phyloP scores from a whole-genome alignment of 1,140 invertebrate species.

The Cephus cinctus region DNA sequence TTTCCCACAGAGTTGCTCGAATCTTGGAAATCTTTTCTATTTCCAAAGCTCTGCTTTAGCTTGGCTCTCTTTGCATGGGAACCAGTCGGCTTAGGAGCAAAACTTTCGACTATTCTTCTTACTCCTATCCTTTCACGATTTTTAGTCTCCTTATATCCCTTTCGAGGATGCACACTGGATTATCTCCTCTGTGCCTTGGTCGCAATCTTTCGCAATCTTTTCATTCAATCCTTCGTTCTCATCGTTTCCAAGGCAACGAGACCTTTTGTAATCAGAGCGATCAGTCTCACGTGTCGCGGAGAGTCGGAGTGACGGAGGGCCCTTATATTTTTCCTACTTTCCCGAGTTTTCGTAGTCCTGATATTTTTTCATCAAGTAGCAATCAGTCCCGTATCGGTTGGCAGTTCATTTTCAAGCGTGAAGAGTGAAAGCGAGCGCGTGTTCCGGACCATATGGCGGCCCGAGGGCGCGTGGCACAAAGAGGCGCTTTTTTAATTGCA shows the following conservation, averaged over 20 bases:
- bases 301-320: background rate
- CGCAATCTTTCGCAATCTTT: slow-evolving; percentile 40
- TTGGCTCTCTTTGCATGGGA: slow-evolving; percentile 30
- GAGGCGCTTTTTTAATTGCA: slow-evolving; percentile 47
- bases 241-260: no score
- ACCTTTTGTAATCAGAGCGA: no score
- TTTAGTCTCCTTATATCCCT: no score
- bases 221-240: no score
- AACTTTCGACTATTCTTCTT: no score
- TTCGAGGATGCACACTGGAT: no score
- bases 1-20: slow-evolving; percentile 49
- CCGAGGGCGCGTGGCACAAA: slow-evolving; percentile 44
- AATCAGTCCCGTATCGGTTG: background rate
- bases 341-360: no score
- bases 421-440: background rate
- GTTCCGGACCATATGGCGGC: slow-evolving; percentile 40
- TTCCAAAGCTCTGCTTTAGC: slow-evolving; percentile 12
- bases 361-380: no score
- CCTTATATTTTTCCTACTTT: no score
- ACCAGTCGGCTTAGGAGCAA: slow-evolving; percentile 12
- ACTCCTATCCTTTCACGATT: slow-evolving; percentile 18
- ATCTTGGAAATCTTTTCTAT: slow-evolving; percentile 49
- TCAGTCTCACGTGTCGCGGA: background rate
- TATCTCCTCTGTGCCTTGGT: no score
- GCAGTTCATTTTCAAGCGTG: background rate